These are phyloP conservation scores for Thalpophila matura DNA, from an alignment of 2,888 invertebrate species.

Conservation along the genomic window DNA sequence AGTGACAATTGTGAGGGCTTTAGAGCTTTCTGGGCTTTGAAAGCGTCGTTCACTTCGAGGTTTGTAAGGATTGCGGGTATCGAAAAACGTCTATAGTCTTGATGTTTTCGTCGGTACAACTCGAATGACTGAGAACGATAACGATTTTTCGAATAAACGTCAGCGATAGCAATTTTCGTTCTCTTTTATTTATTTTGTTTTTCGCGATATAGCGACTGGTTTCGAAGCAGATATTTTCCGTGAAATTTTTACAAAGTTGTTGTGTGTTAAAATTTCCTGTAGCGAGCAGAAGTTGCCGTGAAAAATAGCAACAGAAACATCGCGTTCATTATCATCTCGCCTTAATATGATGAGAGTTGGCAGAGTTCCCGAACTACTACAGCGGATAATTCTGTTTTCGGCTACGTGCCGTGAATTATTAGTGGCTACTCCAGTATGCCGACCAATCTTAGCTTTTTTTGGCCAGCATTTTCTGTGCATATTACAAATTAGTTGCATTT, in stretches of 20 bases:
- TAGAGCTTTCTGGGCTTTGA: slow-evolving; percentile 68
- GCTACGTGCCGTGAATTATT: slow-evolving; percentile 84
- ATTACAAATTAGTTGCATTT: slow-evolving; percentile 46
- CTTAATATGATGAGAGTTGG: slow-evolving; percentile 88
- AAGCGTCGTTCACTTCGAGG: slow-evolving; percentile 67
- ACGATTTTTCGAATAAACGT: slow-evolving; percentile 51
- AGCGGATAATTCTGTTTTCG: slow-evolving; percentile 84
- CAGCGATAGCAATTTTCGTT: slow-evolving; percentile 44
- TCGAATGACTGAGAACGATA: slow-evolving; percentile 63
- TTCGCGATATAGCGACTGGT: slow-evolving; percentile 3
- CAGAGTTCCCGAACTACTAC: slow-evolving; percentile 80
- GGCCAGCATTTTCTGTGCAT: slow-evolving; percentile 34
- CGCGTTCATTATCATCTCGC: slow-evolving; percentile 84
- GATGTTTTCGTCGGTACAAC: slow-evolving; percentile 60
- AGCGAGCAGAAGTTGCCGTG: slow-evolving; percentile 60
- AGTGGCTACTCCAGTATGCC: slow-evolving; percentile 68
- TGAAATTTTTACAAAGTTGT: slow-evolving; percentile 48
- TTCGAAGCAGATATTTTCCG: slow-evolving; percentile 26
- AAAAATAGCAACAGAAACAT: slow-evolving; percentile 75
- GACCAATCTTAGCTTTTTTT: slow-evolving; percentile 60
- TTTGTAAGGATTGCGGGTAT: slow-evolving; percentile 71
- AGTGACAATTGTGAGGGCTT: slow-evolving; percentile 73
- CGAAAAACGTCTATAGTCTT: slow-evolving; percentile 69
- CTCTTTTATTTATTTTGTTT: slow-evolving; percentile 41
- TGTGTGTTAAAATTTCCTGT: slow-evolving; percentile 64